Evolutionary conservation across 2,113 vertebrate genomes (phyloP).

Genomic region (Labrus mixtus): DNA sequence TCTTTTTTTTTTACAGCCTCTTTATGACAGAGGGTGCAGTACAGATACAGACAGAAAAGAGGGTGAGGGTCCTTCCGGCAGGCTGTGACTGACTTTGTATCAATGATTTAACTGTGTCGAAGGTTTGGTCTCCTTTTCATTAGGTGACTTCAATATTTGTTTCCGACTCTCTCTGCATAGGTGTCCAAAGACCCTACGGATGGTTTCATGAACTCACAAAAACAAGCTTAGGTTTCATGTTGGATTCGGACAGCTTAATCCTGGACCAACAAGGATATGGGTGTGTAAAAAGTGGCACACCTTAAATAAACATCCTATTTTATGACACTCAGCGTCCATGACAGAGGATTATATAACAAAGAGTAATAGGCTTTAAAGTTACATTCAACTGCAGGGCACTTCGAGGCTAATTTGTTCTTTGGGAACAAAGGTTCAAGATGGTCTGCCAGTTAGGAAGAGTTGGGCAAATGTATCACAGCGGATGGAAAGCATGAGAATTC

Average conservation of each 20-base stretch:
- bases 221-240: conserved; percentile 21
- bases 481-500: conserved; percentile 16
- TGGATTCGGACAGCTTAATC: conserved; percentile 42
- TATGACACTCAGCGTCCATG: conserved; percentile 20
- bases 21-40: background rate
- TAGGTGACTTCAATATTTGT: background rate
- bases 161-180: background rate
- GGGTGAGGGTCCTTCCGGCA: background rate
- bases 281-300: conserved; percentile 50
- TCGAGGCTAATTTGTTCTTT: background rate
- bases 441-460: background rate
- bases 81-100: too few species aligned
- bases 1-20: too few species aligned
- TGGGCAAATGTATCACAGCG: background rate
- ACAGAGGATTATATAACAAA: conserved; percentile 7
- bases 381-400: background rate
- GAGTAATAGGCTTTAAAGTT: conserved; percentile 1
- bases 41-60: background rate
- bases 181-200: background rate
- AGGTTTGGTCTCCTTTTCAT: background rate
- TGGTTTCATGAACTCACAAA: conserved; percentile 23
- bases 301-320: conserved; percentile 72
- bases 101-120: background rate
- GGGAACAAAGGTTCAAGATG: conserved; percentile 5
- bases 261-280: conserved; percentile 66